Evolutionary conservation across 1,140 invertebrate genomes (phyloP).

Genomic region (Agrypnia vestita): DNA sequence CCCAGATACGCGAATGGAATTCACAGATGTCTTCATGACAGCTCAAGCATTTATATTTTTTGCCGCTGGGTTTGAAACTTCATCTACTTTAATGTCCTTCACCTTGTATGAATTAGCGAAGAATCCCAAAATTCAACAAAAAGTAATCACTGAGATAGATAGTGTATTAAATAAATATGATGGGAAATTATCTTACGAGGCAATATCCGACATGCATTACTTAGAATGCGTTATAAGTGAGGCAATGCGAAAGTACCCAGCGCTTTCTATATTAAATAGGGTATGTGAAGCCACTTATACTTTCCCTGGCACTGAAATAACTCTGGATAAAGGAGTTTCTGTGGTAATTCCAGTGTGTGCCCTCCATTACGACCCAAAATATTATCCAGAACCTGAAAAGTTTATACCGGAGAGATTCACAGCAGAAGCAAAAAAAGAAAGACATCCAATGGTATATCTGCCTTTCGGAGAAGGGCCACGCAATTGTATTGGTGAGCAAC

Average conservation of each 20-base stretch:
- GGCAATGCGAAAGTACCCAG: too few relatives aligned
- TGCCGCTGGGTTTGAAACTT: too few relatives aligned
- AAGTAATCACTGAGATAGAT: conserved; percentile 70
- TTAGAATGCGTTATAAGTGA: conserved; percentile 60
- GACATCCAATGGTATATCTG: conserved; percentile 47
- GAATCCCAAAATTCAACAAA: conserved; percentile 72
- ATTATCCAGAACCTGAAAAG: conserved; percentile 55
- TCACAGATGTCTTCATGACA: conserved; percentile 63
- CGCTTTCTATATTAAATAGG: too few relatives aligned
- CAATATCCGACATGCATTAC: conserved; percentile 68
- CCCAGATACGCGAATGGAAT: conserved; percentile 46
- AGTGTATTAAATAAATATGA: conserved; percentile 60
- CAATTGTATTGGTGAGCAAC: conserved; percentile 51
- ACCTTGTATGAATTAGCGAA: conserved; percentile 68
- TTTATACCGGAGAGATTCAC: conserved; percentile 54
- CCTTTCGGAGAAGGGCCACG: conserved; percentile 55
- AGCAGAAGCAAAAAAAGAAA: conserved; percentile 27
- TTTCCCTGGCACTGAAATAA: too few relatives aligned
- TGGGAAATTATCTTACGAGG: conserved; percentile 66
- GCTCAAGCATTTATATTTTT: conserved; percentile 63
- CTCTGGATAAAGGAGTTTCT: too few relatives aligned
- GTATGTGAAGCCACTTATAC: too few relatives aligned
- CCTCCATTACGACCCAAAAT: conserved; percentile 50
- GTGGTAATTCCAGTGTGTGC: background rate
- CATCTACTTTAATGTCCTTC: conserved; percentile 67